Evolutionary conservation across 2,797 vertebrate genomes (phyloP), one percentile per base, ranked within the genome.

Genomic region (Liparis tanakae): DNA sequence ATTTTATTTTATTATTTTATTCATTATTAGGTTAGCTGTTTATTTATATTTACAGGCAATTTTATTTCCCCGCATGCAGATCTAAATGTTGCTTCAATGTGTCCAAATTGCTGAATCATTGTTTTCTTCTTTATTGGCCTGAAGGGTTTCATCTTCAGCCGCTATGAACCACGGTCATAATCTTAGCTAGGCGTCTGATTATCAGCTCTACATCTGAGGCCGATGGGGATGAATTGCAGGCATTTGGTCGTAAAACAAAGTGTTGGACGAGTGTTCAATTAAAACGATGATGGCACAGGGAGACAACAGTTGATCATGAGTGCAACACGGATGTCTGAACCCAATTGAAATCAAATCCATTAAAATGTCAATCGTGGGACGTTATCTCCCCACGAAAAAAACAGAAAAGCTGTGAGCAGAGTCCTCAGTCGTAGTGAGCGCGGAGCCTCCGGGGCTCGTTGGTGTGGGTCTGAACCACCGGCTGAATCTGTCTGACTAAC

Each of bases 401-500:
- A 6, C 7, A 15, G n/a, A 33, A 20, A 66, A 53, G n/a, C 6
- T 34, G 14, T 70, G 70, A 51, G 55, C 33, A 10, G 37, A 25
- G 44, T 72, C 33, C 10, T 56, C 17, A 18, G 0, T 59, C 2
- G 7, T 12, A 37, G 61, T 34, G 22, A 4, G 9, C 36, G 57
- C 22, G 14, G 30, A 10, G 67, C 43, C 17, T 14, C 3, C 36
- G 25, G 48, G 48, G 60, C 53, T 67, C 7, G 46, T 39, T 33
- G 51, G 70, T 46, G 25, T n/a, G 34, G 20, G 56, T 55, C 64
- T 44, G 36, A 15, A 7, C 55, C 25, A 33, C 17, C 37, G 5
- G 14, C 55, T 39, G n/a, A 56, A 68, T 18, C 51, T 5, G 14
- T 67, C 51, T 61, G 61, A 61, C 56, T 51, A 51, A 75, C 57